phyloP scores from a whole-genome alignment of 2,888 invertebrate species.

The Diadegma fenestrale region DNA sequence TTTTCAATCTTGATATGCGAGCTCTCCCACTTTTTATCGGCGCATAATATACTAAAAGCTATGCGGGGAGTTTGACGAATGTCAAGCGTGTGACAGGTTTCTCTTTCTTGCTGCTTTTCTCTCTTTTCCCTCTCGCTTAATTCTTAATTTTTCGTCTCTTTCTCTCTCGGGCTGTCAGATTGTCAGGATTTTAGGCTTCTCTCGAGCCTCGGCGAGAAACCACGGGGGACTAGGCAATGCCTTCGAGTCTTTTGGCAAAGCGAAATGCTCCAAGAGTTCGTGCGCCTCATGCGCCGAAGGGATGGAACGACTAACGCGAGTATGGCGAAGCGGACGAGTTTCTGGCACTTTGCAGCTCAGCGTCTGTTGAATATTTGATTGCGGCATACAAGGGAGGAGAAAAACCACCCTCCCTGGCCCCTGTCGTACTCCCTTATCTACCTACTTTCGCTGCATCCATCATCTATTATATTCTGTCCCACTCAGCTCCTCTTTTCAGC shows the following conservation, averaged over 20 bases:
- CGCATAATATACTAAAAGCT: constrained; percentile 49
- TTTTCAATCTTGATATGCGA: constrained; percentile 51
- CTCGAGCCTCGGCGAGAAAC: constrained; percentile 53
- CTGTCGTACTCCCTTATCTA: constrained; percentile 31
- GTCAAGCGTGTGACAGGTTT: constrained; percentile 52
- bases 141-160: neutral
- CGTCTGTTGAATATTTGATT: constrained; percentile 81
- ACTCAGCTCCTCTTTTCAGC: constrained; percentile 13
- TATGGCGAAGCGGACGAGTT: constrained; percentile 74
- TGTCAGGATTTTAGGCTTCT: constrained; percentile 60
- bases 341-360: constrained; percentile 80
- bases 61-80: constrained; percentile 59
- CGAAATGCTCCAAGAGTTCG: constrained; percentile 32
- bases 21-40: constrained; percentile 31
- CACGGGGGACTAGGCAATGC: constrained; percentile 54
- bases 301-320: constrained; percentile 40
- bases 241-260: constrained; percentile 41
- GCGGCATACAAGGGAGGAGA: constrained; percentile 47
- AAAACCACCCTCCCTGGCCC: constrained; percentile 5
- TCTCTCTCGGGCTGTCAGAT: constrained; percentile 24
- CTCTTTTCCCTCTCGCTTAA: neutral
- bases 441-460: constrained; percentile 57
- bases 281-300: constrained; percentile 61
- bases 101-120: constrained; percentile 5
- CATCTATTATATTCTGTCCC: constrained; percentile 44